These are phyloP conservation scores for Lasaia peninsularis DNA, from an alignment of 1,140 invertebrate species.

Conservation along the genomic window DNA sequence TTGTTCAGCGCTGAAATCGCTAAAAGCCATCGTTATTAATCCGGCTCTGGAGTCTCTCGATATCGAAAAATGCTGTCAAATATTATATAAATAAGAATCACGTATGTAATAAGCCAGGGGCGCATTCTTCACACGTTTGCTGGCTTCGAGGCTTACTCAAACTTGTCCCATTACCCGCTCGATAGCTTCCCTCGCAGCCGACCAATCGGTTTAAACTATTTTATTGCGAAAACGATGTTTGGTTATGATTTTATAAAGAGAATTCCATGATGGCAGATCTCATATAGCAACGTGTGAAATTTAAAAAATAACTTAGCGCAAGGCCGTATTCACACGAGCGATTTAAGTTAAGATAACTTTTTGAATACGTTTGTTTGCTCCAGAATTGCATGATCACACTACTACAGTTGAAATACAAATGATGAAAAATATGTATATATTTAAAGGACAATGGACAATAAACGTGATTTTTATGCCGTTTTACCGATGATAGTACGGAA, in stretches of 20 bases:
- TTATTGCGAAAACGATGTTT: constrained; percentile 15
- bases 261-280: neutral
- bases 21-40: constrained; percentile 59
- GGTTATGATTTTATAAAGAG: neutral
- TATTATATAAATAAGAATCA: constrained; percentile 76
- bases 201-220: constrained; percentile 16
- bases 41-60: constrained; percentile 44
- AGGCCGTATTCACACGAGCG: too few species aligned
- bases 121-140: constrained; percentile 66
- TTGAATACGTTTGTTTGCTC: too few species aligned
- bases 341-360: too few species aligned
- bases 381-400: too few species aligned
- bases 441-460: too few species aligned
- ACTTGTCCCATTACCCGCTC: constrained; percentile 55
- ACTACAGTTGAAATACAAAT: too few species aligned
- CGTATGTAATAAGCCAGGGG: constrained; percentile 69
- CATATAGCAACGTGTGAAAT: neutral
- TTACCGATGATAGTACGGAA: too few species aligned
- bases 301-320: too few species aligned
- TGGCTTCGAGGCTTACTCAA: constrained; percentile 58
- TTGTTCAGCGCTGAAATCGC: constrained; percentile 20
- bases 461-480: too few species aligned
- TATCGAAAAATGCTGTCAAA: constrained; percentile 42
- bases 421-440: too few species aligned
- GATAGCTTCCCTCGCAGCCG: neutral